Evolutionary conservation across 2,888 invertebrate species (phyloP), one percentile per base, ranked within the genome.

Genomic region (Drosophila gaucha): DNA sequence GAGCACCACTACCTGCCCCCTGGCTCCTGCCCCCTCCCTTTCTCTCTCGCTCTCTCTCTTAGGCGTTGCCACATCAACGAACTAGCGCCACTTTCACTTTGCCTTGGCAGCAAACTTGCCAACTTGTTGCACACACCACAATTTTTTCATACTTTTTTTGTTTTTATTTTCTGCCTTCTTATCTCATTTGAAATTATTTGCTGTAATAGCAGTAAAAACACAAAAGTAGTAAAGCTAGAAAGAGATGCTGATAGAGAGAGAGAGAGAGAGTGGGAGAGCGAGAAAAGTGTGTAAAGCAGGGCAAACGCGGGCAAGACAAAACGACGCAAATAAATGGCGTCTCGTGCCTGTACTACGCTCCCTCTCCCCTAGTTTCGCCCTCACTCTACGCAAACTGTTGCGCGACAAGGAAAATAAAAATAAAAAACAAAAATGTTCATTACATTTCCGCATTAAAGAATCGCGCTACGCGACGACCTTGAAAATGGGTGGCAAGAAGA

Each of bases 161-260:
- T 39, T 39, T 51, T 47, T 38, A 35, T 38, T 26, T 39, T 20
- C 10, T 50, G 46, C 52, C 49, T 71, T 64, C 80, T 83, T 84
- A 80, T 88, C 84, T 86, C 78, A 83, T 88, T 86, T 83, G 68
- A 74, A 76, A 86, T 86, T 86, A 83, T 86, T 86, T 80, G 80
- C 84, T 80, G 83, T 83, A 88, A 82, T 86, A 68, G 88, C 73
- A 28, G 16, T 26, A 26, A 47, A 33, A 12, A 9, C 16, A 28
- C 9, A 30, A 18, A n/a, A 22, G 30, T 30, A 46, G 30, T 28
- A 46, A n/a, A n/a, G n/a, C n/a, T n/a, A n/a, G n/a, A n/a, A n/a
- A n/a, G n/a, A n/a, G 49, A 12, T 49, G 33, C 33, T 12, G 14
- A 31, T 20, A 24, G 20, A 31, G 20, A 20, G 9, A 49, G 50